phyloP scores from a whole-genome alignment of 2,888 invertebrate species.

The Mylabris sibirica region DNA sequence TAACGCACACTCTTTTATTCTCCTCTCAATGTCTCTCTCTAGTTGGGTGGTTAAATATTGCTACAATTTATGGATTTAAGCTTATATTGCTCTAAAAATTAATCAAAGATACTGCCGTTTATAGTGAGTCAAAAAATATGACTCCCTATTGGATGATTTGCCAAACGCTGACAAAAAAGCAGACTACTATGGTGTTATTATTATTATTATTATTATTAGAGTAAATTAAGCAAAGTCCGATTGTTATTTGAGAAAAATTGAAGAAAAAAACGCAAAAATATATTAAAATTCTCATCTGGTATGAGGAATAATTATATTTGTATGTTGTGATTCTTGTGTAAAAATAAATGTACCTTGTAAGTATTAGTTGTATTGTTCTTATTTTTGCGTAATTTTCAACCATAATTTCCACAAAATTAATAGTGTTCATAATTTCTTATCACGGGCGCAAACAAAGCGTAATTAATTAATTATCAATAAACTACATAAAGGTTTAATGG shows the following conservation, averaged over 20 bases:
- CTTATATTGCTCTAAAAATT: no score
- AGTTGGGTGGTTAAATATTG: no score
- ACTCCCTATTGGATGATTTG: constrained; percentile 3
- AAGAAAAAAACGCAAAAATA: background rate
- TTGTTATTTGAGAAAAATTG: constrained; percentile 42
- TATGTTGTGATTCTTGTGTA: constrained; percentile 60
- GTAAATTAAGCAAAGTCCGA: constrained; percentile 47
- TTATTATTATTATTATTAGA: constrained; percentile 31
- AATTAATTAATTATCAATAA: background rate
- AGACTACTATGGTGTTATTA: constrained; percentile 22
- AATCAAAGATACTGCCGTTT: background rate
- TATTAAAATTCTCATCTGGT: constrained; percentile 59
- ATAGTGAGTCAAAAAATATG: background rate
- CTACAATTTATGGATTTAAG: no score
- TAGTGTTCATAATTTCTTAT: background rate
- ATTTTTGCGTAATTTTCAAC: background rate
- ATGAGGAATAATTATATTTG: constrained; percentile 60
- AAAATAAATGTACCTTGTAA: constrained; percentile 50
- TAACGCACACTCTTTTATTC: no score
- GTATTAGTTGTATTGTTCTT: background rate
- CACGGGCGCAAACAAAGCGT: background rate
- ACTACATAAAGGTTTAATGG: background rate
- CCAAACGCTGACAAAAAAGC: constrained; percentile 29
- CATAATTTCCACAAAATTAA: background rate
- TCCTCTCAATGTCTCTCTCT: no score